Evolutionary conservation across 35 echinoderm and acorn worm species (phyloP), one percentile per base, ranked within the genome.

Genomic region (Amphiura filiformis): DNA sequence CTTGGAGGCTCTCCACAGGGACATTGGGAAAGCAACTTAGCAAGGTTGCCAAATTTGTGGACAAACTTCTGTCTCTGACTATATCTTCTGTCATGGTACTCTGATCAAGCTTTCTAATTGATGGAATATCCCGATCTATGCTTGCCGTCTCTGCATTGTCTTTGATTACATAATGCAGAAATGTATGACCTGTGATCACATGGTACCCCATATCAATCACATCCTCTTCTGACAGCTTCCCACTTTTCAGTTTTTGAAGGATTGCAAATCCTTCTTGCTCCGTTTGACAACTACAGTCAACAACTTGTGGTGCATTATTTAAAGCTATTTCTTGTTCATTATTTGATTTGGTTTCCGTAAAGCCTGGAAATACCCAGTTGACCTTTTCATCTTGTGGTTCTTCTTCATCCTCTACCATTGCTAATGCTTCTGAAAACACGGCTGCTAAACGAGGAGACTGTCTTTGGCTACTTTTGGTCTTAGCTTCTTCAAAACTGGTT

Each of bases 11-110:
- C 14, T 76, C 40, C 32, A 36, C n/a, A 23, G 82, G 57, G 5
- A 84, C 31, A 41, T 83, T 33, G 1, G 94, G 94, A 65, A 96
- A 96, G 77, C 83, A 70, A 35, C 57, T 35, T 36, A 76, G 34
- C 32, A 96, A 80, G n/a, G 35, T 81, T 3, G 39, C 49, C 13
- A 95, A n/a, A 78, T 88, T 92, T 37, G 35, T 70, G 11, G 47
- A 35, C 5, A 80, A 37, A 18, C 56, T 40, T 14, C 28, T 23
- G 80, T 80, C 78, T 5, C 38, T 35, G 36, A 31, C 7, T 30
- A 49, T 40, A 32, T 80, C 82, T 35, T 94, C 93, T 22, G 94
- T 96, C 94, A 96, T 96, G 61, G 88, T 89, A 38, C 94, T 89
- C 44, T 96, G 79, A 64, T 96, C 80, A 76, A 92, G 84, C 82